Percentiles rank a stretch among this genome's conserved stretches.
Evolutionary conservation across 2,888 invertebrate genomes (phyloP).

Genomic region (Sinopyrophorus schimmeli): DNA sequence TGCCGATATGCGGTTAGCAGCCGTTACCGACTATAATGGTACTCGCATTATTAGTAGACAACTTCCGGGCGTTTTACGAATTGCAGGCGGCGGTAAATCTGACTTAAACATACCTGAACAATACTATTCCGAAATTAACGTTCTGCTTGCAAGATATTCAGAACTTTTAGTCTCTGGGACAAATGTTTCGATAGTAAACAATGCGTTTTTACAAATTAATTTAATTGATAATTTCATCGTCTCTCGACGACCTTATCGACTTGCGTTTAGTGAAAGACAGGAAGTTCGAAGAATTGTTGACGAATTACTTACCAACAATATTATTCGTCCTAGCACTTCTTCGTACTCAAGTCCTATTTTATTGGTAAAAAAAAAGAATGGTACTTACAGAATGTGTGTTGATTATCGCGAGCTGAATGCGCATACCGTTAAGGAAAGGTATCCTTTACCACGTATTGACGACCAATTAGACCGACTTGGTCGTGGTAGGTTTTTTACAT

Average conservation of each 20-base stretch:
- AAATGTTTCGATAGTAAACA: slow-evolving; percentile 13
- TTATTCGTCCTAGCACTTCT: slow-evolving; percentile 27
- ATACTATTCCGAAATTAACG: background rate
- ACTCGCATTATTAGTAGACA: slow-evolving; percentile 9
- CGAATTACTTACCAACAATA: slow-evolving; percentile 20
- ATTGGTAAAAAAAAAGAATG: slow-evolving; percentile 32
- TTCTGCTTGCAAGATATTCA: slow-evolving; percentile 2
- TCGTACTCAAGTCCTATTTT: slow-evolving; percentile 30
- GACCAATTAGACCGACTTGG: slow-evolving; percentile 40
- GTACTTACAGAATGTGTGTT: slow-evolving; percentile 29
- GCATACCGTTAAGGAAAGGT: slow-evolving; percentile 39
- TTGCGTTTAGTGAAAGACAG: slow-evolving; percentile 19
- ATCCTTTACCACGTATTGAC: slow-evolving; percentile 41
- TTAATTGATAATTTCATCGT: slow-evolving; percentile 20
- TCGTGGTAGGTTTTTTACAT: slow-evolving; percentile 35
- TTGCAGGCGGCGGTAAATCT: too few species aligned
- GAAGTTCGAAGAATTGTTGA: slow-evolving; percentile 25
- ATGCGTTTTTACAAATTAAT: slow-evolving; percentile 10
- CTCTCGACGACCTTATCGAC: slow-evolving; percentile 28
- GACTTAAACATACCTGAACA: slow-evolving; percentile 10
- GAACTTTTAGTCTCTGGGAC: slow-evolving; percentile 5
- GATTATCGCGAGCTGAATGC: slow-evolving; percentile 40
- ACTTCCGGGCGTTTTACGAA: slow-evolving; percentile 10
- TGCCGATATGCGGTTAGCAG: slow-evolving; percentile 11
- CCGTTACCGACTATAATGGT: slow-evolving; percentile 13